Percentiles rank a stretch among this genome's conserved stretches.
These are phyloP conservation scores for Euglossa dilemma DNA, from an alignment of 1,140 invertebrate genomes.

Conservation along the genomic window DNA sequence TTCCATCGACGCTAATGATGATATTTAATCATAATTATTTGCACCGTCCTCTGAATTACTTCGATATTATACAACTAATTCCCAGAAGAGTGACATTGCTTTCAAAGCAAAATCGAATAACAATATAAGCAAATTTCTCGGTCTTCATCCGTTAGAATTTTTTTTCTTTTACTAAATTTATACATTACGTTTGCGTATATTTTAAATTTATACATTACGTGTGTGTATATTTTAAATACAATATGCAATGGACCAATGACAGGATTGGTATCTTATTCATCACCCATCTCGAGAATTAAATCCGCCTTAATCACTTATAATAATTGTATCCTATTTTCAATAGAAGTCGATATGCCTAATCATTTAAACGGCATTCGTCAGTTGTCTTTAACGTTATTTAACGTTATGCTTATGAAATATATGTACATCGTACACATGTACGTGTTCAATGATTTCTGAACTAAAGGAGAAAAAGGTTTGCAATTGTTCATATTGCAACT, in stretches of 20 bases:
- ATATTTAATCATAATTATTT: conserved; percentile 43
- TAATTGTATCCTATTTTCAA: conserved; percentile 61
- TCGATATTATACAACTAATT: conserved; percentile 47
- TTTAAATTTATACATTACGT: conserved; percentile 67
- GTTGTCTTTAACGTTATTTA: conserved; percentile 13
- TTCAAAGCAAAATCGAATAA: conserved; percentile 56
- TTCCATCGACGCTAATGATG: conserved; percentile 30
- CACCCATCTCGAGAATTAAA: conserved; percentile 59
- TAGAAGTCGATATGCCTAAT: conserved; percentile 65
- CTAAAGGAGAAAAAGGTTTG: conserved; percentile 19
- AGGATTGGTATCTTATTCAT: conserved; percentile 65
- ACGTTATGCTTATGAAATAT: conserved; percentile 35
- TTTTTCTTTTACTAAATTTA: conserved; percentile 60
- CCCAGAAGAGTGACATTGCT: conserved; percentile 28
- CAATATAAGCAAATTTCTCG: conserved; percentile 59
- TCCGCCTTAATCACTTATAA: conserved; percentile 59
- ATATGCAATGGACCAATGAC: conserved; percentile 67
- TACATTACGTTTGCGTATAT: conserved; percentile 64
- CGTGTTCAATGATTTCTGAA: conserved; percentile 13
- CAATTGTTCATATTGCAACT: conserved; percentile 25
- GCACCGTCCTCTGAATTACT: conserved; percentile 42
- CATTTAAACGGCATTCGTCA: conserved; percentile 36
- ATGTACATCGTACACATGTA: conserved; percentile 28
- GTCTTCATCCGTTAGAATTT: conserved; percentile 54
- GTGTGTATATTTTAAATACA: conserved; percentile 66